Percentiles rank a stretch among this genome's conserved stretches.
Conservation (phyloP, 2,113 vertebrate genomes). For the Podocnemis expansa region DNA sequence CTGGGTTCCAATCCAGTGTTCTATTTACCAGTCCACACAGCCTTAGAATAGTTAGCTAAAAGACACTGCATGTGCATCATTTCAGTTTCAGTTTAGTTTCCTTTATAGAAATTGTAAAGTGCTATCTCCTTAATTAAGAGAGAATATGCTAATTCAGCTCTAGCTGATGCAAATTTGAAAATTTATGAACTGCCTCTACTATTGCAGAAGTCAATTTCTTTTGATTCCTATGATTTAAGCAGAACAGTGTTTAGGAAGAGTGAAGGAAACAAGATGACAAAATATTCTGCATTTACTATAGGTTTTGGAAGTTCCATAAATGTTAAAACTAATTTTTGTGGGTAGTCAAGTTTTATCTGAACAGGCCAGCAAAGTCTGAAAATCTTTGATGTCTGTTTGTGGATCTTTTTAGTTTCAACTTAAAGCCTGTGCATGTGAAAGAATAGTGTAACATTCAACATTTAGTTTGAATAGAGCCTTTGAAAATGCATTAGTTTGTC, state of each 20-base stretch:
- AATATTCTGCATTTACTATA: neutral
- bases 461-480: neutral
- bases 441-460: neutral
- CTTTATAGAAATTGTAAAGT: neutral
- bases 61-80: neutral
- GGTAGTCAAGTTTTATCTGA: neutral
- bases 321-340: neutral
- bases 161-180: neutral
- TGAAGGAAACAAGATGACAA: neutral
- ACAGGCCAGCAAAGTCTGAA: neutral
- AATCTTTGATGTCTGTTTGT: neutral
- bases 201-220: neutral
- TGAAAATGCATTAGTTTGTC: neutral
- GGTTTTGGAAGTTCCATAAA: neutral
- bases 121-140: neutral
- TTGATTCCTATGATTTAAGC: neutral
- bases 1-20: neutral
- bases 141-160: neutral
- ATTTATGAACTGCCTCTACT: neutral
- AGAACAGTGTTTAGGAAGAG: neutral
- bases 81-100: neutral
- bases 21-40: neutral
- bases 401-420: neutral
- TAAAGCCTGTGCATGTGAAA: fast-evolving
- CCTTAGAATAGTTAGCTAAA: neutral